Evolutionary conservation across 2,113 vertebrate genomes (phyloP).

Genomic region (Bos indicus): DNA sequence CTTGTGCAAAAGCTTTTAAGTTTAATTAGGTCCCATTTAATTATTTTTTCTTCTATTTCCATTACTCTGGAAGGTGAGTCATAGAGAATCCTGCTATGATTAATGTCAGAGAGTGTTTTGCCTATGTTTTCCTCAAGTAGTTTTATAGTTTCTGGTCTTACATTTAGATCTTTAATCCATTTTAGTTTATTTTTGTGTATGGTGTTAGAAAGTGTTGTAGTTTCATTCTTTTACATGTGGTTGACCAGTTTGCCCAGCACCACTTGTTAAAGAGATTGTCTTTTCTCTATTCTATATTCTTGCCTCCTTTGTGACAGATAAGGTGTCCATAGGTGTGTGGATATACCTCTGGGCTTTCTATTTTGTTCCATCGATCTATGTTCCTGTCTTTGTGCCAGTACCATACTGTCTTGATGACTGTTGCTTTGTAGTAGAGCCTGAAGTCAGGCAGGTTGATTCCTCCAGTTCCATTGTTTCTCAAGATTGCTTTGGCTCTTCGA

Average conservation of each 20-base stretch:
- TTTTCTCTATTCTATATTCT: background rate
- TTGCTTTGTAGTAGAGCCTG: background rate
- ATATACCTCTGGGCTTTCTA: background rate
- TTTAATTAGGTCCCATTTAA: background rate
- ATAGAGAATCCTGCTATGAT: background rate
- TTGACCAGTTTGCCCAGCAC: background rate
- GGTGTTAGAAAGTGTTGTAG: background rate
- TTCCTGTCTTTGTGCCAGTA: background rate
- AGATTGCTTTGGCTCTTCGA: background rate
- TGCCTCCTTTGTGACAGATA: background rate
- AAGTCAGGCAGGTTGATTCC: background rate
- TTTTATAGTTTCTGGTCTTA: background rate
- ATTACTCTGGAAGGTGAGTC: background rate
- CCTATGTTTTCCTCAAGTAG: background rate
- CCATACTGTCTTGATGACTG: background rate
- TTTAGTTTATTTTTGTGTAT: background rate
- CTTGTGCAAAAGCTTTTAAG: background rate
- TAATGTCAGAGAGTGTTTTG: background rate
- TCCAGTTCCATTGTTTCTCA: background rate
- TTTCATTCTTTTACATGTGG: background rate
- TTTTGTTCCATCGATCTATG: background rate
- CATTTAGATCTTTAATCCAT: background rate
- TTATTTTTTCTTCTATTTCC: background rate
- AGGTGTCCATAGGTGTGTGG: background rate
- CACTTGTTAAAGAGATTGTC: background rate